Evolutionary conservation across 2,113 vertebrate genomes (phyloP).

Genomic region (Oxygymnocypris stewartii): DNA sequence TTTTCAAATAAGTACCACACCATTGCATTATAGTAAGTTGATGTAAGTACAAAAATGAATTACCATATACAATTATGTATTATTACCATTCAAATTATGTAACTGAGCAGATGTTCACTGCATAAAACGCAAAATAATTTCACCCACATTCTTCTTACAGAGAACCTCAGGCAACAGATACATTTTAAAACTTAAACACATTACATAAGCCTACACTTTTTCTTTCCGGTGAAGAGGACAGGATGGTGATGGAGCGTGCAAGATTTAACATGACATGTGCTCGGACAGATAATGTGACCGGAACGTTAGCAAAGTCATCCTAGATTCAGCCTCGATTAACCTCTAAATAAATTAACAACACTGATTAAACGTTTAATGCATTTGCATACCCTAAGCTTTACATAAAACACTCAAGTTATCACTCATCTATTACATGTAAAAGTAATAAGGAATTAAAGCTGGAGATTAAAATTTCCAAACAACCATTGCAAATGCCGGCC

Average conservation of each 20-base stretch:
- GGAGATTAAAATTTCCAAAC: too few species aligned
- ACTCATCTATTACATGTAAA: neutral
- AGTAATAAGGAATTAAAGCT: neutral
- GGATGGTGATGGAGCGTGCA: neutral
- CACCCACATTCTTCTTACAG: neutral
- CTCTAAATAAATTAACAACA: constrained; percentile 9
- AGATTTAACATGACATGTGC: constrained; percentile 15
- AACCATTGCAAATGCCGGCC: too few species aligned
- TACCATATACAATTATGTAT: neutral
- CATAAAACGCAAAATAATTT: neutral
- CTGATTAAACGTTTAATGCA: neutral
- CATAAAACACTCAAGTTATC: neutral
- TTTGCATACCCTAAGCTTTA: neutral
- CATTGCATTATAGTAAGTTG: neutral
- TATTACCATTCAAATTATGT: neutral
- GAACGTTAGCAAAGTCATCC: neutral
- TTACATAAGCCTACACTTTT: neutral
- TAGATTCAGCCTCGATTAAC: neutral
- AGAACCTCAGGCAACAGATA: neutral
- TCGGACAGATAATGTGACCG: constrained; percentile 18
- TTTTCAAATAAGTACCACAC: neutral
- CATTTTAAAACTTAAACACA: neutral
- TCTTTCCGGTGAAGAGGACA: neutral
- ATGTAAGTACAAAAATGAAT: neutral
- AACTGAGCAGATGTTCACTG: neutral